phyloP scores from a whole-genome alignment of 1,140 invertebrate species.

The Oedothorax gibbosus region DNA sequence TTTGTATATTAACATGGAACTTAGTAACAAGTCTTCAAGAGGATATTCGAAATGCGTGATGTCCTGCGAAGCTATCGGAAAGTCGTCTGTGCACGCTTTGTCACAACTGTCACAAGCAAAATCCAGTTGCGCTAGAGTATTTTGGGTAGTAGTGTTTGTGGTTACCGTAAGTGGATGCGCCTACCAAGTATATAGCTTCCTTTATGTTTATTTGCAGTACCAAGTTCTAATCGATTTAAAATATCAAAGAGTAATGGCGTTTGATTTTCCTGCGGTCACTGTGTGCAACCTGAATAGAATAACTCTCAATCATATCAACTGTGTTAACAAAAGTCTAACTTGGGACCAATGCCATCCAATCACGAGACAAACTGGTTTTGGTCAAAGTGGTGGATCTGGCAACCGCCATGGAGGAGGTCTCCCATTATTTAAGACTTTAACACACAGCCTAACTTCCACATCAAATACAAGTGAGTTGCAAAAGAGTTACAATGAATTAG shows the following conservation, averaged over 20 bases:
- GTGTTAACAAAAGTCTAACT: background rate
- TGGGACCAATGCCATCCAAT: background rate
- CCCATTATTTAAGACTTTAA: background rate
- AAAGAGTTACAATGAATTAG: background rate
- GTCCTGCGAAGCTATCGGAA: too few species aligned
- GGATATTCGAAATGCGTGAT: too few species aligned
- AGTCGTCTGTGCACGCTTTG: background rate
- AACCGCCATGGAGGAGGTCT: background rate
- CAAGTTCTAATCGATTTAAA: constrained; percentile 3
- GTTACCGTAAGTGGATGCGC: background rate
- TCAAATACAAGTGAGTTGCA: background rate
- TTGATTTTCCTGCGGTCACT: constrained; percentile 10
- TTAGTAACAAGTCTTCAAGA: too few species aligned
- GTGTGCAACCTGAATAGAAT: constrained; percentile 29
- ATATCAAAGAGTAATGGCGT: too few species aligned
- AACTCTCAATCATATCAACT: background rate
- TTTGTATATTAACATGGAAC: too few species aligned
- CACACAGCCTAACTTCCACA: background rate
- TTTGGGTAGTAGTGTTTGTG: background rate
- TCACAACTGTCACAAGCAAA: background rate
- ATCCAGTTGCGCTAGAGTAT: background rate
- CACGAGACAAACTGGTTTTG: rapidly evolving
- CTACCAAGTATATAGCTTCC: background rate
- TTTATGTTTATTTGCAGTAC: background rate
- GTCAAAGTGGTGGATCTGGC: too few species aligned